Percentiles rank a stretch among this genome's conserved stretches.
Conservation (phyloP, 2,888 invertebrate genomes). For the Cataglyphis livida region DNA sequence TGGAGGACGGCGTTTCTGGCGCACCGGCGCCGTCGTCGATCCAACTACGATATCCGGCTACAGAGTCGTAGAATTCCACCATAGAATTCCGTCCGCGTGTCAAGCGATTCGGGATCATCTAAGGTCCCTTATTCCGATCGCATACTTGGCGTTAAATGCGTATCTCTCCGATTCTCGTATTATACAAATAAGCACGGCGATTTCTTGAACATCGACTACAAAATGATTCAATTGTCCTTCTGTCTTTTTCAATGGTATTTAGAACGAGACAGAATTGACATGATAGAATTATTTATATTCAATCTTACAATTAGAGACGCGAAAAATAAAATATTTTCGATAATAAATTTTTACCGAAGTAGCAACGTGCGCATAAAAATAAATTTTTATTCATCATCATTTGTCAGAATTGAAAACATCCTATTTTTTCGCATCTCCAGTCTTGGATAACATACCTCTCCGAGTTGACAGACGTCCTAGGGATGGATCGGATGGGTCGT, state of each 20-base stretch:
- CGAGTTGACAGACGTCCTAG: conserved; percentile 12
- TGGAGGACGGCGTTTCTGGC: conserved; percentile 23
- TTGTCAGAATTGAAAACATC: conserved; percentile 34
- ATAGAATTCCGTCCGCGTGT: conserved; percentile 38
- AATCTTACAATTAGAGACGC: background rate
- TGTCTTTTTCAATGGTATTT: background rate
- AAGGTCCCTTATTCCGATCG: conserved; percentile 38
- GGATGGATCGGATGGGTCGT: conserved; percentile 15
- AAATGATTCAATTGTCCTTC: conserved; percentile 3
- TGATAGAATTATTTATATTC: background rate
- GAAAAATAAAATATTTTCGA: background rate
- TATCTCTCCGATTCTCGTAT: background rate
- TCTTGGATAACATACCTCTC: background rate
- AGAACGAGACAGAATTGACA: background rate
- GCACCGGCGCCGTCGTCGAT: conserved; percentile 32
- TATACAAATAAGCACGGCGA: conserved; percentile 30
- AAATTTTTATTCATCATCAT: conserved; percentile 31
- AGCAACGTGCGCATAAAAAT: background rate
- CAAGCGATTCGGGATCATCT: conserved; percentile 23
- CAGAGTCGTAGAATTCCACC: conserved; percentile 55
- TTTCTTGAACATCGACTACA: conserved; percentile 16
- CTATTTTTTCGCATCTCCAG: conserved; percentile 7
- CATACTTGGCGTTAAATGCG: conserved; percentile 22
- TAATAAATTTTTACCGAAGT: background rate
- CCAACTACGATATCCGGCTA: conserved; percentile 64